Evolutionary conservation across 2,113 vertebrate species (phyloP).

Genomic region (Macrotis lagotis): DNA sequence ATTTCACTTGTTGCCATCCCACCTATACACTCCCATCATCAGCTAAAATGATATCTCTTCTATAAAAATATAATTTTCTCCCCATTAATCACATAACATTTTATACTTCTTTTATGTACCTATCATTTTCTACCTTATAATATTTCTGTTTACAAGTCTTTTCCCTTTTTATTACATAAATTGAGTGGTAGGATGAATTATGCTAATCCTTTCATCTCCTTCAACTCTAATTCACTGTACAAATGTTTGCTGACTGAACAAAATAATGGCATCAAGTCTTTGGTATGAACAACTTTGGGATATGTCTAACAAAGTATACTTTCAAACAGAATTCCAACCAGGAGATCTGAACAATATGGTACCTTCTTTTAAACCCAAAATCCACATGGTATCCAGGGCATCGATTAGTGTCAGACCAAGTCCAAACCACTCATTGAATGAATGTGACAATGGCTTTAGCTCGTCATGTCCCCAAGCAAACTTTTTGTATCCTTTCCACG

Average conservation of each 20-base stretch:
- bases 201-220: background rate
- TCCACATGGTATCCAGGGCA: constrained; percentile 98
- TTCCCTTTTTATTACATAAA: background rate
- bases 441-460: constrained; percentile 94
- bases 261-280: background rate
- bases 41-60: background rate
- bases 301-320: background rate
- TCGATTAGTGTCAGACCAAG: constrained; percentile 95
- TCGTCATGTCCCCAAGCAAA: constrained; percentile 97
- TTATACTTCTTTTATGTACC: background rate
- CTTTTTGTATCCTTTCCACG: constrained; percentile 93
- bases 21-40: background rate
- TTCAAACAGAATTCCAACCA: fast-evolving
- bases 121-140: background rate
- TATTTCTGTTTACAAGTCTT: background rate
- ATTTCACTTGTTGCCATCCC: background rate
- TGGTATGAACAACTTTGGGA: background rate
- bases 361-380: constrained; percentile 95
- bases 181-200: background rate
- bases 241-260: background rate
- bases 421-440: constrained; percentile 96
- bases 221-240: background rate
- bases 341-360: background rate
- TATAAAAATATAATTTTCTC: background rate
- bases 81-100: background rate